phyloP scores from a whole-genome alignment of 2,797 vertebrate genomes.

The Lepilemur septentrionalis region DNA sequence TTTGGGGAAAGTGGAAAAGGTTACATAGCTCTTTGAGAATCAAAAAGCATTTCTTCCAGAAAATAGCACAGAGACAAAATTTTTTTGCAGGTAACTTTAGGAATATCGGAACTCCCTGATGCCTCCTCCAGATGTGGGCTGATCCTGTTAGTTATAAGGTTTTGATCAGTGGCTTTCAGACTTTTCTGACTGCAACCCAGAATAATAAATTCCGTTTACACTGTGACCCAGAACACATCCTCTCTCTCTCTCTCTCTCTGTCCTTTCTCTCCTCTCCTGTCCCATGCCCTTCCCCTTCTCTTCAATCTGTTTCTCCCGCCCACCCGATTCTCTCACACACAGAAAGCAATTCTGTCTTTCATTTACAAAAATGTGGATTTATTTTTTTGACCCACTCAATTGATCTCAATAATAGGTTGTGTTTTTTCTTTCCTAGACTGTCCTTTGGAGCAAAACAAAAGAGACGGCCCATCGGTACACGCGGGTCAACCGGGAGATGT shows the following conservation, averaged over 20 bases:
- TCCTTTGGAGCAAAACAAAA: slow-evolving; percentile 86
- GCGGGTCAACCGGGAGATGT: slow-evolving; percentile 51
- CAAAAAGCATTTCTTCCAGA: not conserved
- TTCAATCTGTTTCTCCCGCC: rapidly evolving
- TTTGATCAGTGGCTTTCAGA: not conserved
- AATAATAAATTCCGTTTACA: not conserved
- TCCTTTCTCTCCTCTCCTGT: too few species aligned
- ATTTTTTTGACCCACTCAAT: not conserved
- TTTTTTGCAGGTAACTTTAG: not conserved
- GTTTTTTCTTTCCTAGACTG: slow-evolving; percentile 76
- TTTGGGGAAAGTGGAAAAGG: not conserved
- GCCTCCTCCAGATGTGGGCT: not conserved
- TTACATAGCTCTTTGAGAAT: not conserved
- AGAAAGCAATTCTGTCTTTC: not conserved
- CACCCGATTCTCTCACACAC: too few species aligned
- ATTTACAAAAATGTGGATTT: not conserved
- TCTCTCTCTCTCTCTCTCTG: too few species aligned
- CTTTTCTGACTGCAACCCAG: not conserved
- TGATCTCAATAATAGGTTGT: not conserved
- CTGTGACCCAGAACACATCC: not conserved
- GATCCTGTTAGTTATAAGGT: not conserved
- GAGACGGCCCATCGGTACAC: slow-evolving; percentile 82
- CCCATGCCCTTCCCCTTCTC: not conserved
- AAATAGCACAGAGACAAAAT: not conserved
- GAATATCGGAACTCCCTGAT: not conserved